Conservation (phyloP, 2,113 vertebrate species). For the Tetrax tetrax region DNA sequence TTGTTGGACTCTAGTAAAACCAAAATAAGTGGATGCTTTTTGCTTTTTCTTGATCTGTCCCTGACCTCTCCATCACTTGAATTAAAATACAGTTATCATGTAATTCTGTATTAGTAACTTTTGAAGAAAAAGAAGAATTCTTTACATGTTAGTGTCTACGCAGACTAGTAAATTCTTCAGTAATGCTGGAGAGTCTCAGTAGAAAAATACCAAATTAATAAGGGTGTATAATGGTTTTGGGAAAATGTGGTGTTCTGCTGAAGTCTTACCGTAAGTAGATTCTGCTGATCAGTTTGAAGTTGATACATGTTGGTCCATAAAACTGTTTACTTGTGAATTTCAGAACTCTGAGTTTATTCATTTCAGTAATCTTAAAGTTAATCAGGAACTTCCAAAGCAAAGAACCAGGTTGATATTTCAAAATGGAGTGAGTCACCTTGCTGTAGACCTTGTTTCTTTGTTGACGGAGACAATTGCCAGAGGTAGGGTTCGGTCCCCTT, state of each 20-base stretch:
- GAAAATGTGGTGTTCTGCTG: neutral
- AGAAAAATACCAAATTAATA: neutral
- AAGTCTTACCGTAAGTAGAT: neutral
- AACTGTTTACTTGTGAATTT: neutral
- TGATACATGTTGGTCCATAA: neutral
- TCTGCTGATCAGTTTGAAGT: neutral
- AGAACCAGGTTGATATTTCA: neutral
- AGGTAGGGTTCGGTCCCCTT: neutral
- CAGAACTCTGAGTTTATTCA: neutral
- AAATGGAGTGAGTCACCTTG: neutral
- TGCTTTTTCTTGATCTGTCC: neutral
- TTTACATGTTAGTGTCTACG: neutral
- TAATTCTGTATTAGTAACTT: neutral
- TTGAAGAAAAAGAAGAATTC: neutral
- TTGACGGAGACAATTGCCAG: neutral
- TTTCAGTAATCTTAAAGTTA: neutral
- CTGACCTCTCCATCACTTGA: neutral
- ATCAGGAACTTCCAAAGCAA: neutral
- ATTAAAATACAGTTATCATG: neutral
- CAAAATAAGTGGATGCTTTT: neutral
- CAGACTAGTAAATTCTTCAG: neutral
- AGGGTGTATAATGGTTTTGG: neutral
- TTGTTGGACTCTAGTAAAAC: neutral
- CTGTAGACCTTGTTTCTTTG: neutral
- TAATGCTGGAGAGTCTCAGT: neutral